phyloP scores from a whole-genome alignment of 2,113 vertebrate species.

The Hepsetus odoe region DNA sequence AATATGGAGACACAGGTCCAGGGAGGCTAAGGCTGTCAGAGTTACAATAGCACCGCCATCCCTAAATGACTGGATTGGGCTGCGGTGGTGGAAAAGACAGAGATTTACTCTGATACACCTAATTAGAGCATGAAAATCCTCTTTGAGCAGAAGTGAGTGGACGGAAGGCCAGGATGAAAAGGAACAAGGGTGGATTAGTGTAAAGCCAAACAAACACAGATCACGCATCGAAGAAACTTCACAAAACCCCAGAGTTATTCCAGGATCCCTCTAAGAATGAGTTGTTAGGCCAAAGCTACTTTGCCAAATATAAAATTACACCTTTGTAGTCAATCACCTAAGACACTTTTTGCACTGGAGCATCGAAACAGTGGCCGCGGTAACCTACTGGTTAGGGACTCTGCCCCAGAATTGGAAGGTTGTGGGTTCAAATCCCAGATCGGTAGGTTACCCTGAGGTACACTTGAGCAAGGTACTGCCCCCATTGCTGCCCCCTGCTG shows the following conservation, averaged over 20 bases:
- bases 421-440: too few relatives aligned
- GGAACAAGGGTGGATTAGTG: constrained; percentile 43
- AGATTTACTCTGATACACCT: constrained; percentile 78
- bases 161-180: constrained; percentile 37
- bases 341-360: too few relatives aligned
- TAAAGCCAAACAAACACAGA: constrained; percentile 45
- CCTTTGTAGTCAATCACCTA: neutral
- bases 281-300: neutral
- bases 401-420: too few relatives aligned
- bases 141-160: constrained; percentile 33
- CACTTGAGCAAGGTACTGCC: too few relatives aligned
- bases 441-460: too few relatives aligned
- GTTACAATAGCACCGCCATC: constrained; percentile 43
- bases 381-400: too few relatives aligned
- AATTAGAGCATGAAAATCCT: constrained; percentile 69
- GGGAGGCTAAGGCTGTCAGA: constrained; percentile 28
- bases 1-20: constrained; percentile 47
- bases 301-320: neutral
- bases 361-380: too few relatives aligned
- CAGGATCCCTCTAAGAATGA: constrained; percentile 15
- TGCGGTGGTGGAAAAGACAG: constrained; percentile 52
- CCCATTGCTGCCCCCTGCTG: too few relatives aligned
- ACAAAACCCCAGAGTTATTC: neutral
- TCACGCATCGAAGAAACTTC: constrained; percentile 15
- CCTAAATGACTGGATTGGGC: constrained; percentile 26